Evolutionary conservation across 1,140 invertebrate genomes (phyloP).

Genomic region (Ridgeia piscesae): DNA sequence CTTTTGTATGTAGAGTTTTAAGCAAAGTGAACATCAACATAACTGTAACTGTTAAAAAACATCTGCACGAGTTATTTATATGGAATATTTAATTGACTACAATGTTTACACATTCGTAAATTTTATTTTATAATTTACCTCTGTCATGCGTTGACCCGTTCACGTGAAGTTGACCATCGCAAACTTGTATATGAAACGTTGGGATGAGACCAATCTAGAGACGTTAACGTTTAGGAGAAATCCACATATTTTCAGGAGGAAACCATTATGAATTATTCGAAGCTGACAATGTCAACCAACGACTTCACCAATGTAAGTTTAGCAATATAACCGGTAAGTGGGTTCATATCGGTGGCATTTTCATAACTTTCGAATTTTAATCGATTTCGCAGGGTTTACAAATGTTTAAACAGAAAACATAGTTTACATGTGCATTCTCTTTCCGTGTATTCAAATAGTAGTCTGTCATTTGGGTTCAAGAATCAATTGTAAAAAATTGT

Average conservation of each 20-base stretch:
- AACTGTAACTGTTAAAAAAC: background rate
- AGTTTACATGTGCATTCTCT: background rate
- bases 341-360: background rate
- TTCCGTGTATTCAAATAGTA: background rate
- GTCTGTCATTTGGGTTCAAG: background rate
- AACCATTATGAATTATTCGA: no score
- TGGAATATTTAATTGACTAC: no score
- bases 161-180: background rate
- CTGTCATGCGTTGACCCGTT: background rate
- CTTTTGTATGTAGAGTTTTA: background rate
- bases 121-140: no score
- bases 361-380: background rate
- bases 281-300: background rate
- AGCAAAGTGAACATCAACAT: background rate
- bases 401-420: background rate
- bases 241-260: no score
- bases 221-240: background rate
- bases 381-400: background rate
- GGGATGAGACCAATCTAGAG: background rate
- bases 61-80: no score
- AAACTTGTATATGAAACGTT: background rate
- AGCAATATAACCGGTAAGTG: background rate
- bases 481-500: background rate
- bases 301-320: background rate
- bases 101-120: no score